Percentiles rank a stretch among this genome's conserved stretches.
phyloP scores from a whole-genome alignment of 2,888 invertebrate genomes.

The Eupithecia subfuscata region DNA sequence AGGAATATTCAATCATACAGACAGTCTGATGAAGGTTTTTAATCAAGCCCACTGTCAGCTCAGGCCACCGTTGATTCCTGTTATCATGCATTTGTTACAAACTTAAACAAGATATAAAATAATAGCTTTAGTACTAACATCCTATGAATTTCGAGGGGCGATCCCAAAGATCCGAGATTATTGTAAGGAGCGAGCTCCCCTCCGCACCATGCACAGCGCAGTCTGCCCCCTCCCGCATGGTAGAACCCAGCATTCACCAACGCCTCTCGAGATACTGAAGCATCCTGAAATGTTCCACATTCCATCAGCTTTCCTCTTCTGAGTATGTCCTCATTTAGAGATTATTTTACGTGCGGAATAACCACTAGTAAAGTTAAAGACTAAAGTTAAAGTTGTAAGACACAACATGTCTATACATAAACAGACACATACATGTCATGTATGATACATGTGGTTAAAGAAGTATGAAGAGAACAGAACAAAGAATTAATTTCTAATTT shows the following conservation, averaged over 20 bases:
- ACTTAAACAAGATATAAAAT: neutral
- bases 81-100: neutral
- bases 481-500: too few relatives aligned
- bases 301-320: neutral
- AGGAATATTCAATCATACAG: too few relatives aligned
- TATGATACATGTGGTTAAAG: too few relatives aligned
- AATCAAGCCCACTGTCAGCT: neutral
- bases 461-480: too few relatives aligned
- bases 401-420: too few relatives aligned
- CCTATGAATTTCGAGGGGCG: conserved; percentile 88
- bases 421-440: too few relatives aligned
- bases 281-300: conserved; percentile 58
- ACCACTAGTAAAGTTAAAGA: too few relatives aligned
- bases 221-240: conserved; percentile 87
- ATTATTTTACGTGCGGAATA: too few relatives aligned
- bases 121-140: conserved; percentile 58
- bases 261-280: conserved; percentile 86
- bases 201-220: conserved; percentile 93
- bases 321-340: too few relatives aligned
- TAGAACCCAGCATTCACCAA: conserved; percentile 94
- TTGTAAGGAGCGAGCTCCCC: conserved; percentile 86
- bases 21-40: neutral
- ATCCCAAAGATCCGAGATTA: conserved; percentile 84
- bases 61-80: neutral
- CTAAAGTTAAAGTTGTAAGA: too few relatives aligned